Percentiles rank a stretch among this genome's conserved stretches.
Evolutionary conservation across 2,113 vertebrate genomes (phyloP).

Genomic region (Paralichthys olivaceus): DNA sequence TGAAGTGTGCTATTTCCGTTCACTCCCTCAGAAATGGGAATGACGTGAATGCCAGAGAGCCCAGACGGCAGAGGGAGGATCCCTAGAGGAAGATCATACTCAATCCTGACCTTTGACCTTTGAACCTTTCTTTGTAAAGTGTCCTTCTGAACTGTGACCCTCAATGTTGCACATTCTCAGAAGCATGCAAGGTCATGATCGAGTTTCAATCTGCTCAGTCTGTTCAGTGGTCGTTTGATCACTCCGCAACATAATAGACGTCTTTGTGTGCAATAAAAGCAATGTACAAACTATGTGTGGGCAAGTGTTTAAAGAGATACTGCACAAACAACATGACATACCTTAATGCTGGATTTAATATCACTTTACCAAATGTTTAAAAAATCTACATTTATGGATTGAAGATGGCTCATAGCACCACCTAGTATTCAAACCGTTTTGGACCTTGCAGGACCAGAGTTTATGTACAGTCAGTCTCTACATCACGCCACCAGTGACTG

Average conservation of each 20-base stretch:
- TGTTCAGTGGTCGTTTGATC: slow-evolving; percentile 24
- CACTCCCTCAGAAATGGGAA: slow-evolving; percentile 53
- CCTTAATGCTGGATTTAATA: too few relatives aligned
- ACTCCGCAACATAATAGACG: slow-evolving; percentile 35
- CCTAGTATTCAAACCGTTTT: too few relatives aligned
- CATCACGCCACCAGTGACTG: too few relatives aligned
- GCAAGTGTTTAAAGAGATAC: background rate
- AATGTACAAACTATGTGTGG: slow-evolving; percentile 28
- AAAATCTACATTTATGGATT: too few relatives aligned
- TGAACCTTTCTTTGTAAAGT: slow-evolving; percentile 51
- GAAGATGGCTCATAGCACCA: too few relatives aligned
- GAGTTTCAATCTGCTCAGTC: slow-evolving; percentile 43
- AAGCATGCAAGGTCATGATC: slow-evolving; percentile 49
- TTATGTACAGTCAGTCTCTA: too few relatives aligned
- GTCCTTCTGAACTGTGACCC: slow-evolving; percentile 58
- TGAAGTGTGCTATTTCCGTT: slow-evolving; percentile 70
- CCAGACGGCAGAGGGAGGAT: slow-evolving; percentile 59
- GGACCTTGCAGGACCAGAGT: too few relatives aligned
- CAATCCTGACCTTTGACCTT: slow-evolving; percentile 57
- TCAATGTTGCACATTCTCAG: slow-evolving; percentile 45
- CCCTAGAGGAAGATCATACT: slow-evolving; percentile 60
- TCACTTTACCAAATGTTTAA: too few relatives aligned
- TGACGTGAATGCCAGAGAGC: slow-evolving; percentile 57
- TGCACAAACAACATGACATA: background rate
- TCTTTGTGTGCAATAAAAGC: slow-evolving; percentile 35